Base-by-base conservation (phyloP, 1,140 invertebrate species). In the Elymnias hypermnestra region DNA sequence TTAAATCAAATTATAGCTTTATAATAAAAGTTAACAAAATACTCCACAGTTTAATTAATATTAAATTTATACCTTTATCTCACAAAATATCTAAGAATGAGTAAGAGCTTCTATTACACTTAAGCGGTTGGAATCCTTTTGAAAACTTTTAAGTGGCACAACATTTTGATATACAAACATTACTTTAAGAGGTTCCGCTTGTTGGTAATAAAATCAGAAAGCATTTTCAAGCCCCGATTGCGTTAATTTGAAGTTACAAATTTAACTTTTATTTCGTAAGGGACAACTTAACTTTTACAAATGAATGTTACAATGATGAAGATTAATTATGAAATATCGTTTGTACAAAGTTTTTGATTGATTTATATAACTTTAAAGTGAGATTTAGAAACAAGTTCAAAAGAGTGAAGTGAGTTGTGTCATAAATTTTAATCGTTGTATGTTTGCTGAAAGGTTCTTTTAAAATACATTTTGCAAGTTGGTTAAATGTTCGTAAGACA, bases 251-350 rank as follows among this genome's bases (percentile, higher is more conserved):
- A 19, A 9, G 6, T 31, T 26, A 35, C 14, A 33, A 29, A 17
- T 29, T 43, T 12, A 25, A 8, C 38, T 52, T 41, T 26, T 10
- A 40, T 18, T 52, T 36, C 26, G 17, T 51, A 36, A 52, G 33
- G 36, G 37, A 10, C 6, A 10, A n/a, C 10, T 12, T 25, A 45
- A 52, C 41, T 45, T 52, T 33, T 33, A 15, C 15, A 40, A 52
- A 52, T 40, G 21, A 52, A 52, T 45, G 15, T 52, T 35, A 44
- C 38, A 44, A 22, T 41, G 42, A 52, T 45, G 49, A 45, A 52
- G 49, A 52, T 52, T 52, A 40, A 52, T 51, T 51, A 39, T 43
- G 28, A 52, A 52, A 52, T 45, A 52, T 45, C 23, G 25, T 33
- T 47, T 15, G 33, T 13, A 15, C 9, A 22, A 52, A 52, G 26